These are phyloP conservation scores for Papilio elwesi DNA, from an alignment of 2,888 invertebrate genomes.

Conservation along the genomic window DNA sequence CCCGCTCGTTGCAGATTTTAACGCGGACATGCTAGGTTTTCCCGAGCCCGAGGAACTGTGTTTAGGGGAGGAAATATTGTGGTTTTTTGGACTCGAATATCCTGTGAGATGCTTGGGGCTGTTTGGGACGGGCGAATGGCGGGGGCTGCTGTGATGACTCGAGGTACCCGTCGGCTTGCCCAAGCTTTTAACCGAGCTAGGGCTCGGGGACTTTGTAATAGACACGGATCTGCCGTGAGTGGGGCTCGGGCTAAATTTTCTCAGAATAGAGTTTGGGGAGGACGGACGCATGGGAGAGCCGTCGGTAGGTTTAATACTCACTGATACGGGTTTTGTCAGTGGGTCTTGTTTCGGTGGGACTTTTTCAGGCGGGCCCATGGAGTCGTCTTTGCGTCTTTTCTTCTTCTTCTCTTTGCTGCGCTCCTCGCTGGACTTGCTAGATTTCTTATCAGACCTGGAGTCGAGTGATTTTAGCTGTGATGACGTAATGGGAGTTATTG, in stretches of 20 bases:
- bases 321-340: slow-evolving; percentile 88
- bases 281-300: slow-evolving; percentile 86
- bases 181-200: slow-evolving; percentile 69
- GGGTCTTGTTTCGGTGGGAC: slow-evolving; percentile 89
- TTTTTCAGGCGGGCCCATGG: slow-evolving; percentile 93
- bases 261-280: slow-evolving; percentile 86
- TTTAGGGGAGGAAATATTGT: slow-evolving; percentile 91
- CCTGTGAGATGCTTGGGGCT: slow-evolving; percentile 90
- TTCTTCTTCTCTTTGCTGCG: slow-evolving; percentile 88
- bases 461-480: slow-evolving; percentile 81
- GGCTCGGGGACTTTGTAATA: slow-evolving; percentile 86
- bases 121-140: slow-evolving; percentile 90
- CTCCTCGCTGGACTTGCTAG: slow-evolving; percentile 75
- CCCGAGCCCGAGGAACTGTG: slow-evolving; percentile 90
- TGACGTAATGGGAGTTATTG: slow-evolving; percentile 91
- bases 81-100: slow-evolving; percentile 91
- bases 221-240: slow-evolving; percentile 87
- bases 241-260: slow-evolving; percentile 90
- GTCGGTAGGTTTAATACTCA: slow-evolving; percentile 88
- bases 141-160: slow-evolving; percentile 87
- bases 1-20: slow-evolving; percentile 90
- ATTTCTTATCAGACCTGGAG: slow-evolving; percentile 78
- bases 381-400: slow-evolving; percentile 89
- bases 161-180: slow-evolving; percentile 81
- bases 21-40: slow-evolving; percentile 94